These are phyloP conservation scores for Orchesellides sinensis DNA, from an alignment of 2,888 invertebrate genomes.

Conservation along the genomic window DNA sequence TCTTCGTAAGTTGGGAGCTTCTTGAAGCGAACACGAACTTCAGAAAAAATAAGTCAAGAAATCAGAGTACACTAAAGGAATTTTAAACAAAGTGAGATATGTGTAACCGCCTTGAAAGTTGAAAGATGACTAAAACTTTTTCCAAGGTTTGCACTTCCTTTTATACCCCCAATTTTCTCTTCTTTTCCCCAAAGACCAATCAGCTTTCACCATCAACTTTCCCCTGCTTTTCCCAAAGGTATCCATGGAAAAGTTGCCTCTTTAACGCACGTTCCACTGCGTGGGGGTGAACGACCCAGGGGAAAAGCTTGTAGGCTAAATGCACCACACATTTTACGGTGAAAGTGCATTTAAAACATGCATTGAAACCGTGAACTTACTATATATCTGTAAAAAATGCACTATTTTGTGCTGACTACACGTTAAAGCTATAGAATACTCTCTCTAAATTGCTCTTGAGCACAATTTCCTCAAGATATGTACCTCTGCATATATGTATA, in stretches of 20 bases:
- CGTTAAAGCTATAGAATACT: no score
- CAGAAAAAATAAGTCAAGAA: background rate
- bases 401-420: no score
- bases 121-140: conserved; percentile 21
- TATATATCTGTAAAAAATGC: no score
- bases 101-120: background rate
- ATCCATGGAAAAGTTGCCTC: background rate
- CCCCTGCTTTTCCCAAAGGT: background rate
- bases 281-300: background rate
- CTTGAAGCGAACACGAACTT: background rate
- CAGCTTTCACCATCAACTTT: background rate
- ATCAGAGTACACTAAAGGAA: conserved; percentile 4
- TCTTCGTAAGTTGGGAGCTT: conserved; percentile 18
- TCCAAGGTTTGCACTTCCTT: background rate
- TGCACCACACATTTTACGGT: no score
- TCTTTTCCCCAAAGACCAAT: conserved; percentile 6
- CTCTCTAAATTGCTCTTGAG: no score
- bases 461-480: no score
- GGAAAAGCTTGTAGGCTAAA: no score
- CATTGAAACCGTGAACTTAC: no score
- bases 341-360: no score
- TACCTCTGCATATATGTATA: no score
- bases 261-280: background rate
- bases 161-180: conserved; percentile 8
- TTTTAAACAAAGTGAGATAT: background rate